A percentile compares a stretch with the other conserved stretches of the same genome.
Evolutionary conservation across 2,797 vertebrate species (phyloP).

Genomic region (Pangasius larnaudii): DNA sequence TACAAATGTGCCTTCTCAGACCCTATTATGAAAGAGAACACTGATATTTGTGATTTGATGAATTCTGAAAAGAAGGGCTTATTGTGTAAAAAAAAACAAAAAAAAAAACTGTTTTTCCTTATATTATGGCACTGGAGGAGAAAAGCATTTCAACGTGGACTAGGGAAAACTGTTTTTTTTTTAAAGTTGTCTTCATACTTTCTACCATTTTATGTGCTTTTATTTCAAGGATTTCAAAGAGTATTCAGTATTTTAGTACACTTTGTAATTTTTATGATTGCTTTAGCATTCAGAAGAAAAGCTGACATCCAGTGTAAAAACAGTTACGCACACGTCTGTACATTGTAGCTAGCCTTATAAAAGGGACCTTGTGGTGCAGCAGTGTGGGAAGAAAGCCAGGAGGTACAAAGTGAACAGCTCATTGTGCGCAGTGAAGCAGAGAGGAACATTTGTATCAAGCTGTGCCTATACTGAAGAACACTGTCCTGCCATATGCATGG

Average conservation of each 20-base stretch:
- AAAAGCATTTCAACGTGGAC: background rate
- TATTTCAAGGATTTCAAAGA: background rate
- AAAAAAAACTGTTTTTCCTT: background rate
- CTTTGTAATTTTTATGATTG: background rate
- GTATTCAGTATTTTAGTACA: background rate
- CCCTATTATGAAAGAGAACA: conserved; percentile 8
- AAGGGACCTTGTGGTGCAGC: conserved; percentile 10
- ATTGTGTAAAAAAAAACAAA: background rate
- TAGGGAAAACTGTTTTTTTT: too few relatives aligned
- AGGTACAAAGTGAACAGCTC: conserved; percentile 17
- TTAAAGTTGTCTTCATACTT: background rate
- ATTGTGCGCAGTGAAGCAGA: conserved; percentile 19
- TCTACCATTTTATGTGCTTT: background rate
- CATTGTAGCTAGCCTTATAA: conserved; percentile 12
- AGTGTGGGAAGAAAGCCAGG: conserved; percentile 16
- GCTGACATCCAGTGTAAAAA: background rate
- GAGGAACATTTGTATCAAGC: conserved; percentile 20
- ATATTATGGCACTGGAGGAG: background rate
- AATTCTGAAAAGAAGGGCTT: background rate
- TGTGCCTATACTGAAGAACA: background rate
- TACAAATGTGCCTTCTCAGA: conserved; percentile 17
- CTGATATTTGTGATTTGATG: background rate
- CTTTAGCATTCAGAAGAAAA: background rate
- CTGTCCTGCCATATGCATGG: background rate
- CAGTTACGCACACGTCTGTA: background rate